A percentile compares a stretch with the other conserved stretches of the same genome.
Evolutionary conservation across 2,888 invertebrate genomes (phyloP).

Genomic region (Gasteruption jaculator): DNA sequence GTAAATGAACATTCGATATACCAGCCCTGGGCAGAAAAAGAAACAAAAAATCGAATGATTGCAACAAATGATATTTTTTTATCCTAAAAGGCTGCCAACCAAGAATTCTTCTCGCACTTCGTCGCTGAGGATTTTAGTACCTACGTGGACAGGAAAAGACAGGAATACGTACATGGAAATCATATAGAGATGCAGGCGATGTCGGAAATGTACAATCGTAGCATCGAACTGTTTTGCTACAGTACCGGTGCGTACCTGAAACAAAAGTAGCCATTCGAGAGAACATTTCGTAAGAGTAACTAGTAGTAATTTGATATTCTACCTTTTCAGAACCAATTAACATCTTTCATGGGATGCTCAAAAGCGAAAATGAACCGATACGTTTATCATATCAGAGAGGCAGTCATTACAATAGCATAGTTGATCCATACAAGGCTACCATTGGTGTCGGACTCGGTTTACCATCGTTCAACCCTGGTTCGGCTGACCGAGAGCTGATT

Average conservation of each 20-base stretch:
- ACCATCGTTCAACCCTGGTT: constrained; percentile 73
- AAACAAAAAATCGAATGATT: background rate
- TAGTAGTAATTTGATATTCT: too few relatives aligned
- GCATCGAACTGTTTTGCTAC: constrained; percentile 82
- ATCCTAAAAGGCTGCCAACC: constrained; percentile 70
- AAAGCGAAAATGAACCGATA: constrained; percentile 73
- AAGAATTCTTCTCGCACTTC: constrained; percentile 82
- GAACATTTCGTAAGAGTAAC: too few relatives aligned
- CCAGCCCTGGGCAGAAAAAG: too few relatives aligned
- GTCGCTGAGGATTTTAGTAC: constrained; percentile 84
- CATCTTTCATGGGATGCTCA: constrained; percentile 75
- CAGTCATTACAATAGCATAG: constrained; percentile 84
- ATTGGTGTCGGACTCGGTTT: constrained; percentile 82
- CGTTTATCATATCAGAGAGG: constrained; percentile 82
- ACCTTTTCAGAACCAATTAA: constrained; percentile 79
- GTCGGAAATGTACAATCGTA: constrained; percentile 84
- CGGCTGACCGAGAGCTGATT: constrained; percentile 67
- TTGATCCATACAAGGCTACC: constrained; percentile 77
- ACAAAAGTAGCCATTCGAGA: constrained; percentile 39
- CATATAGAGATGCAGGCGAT: constrained; percentile 89
- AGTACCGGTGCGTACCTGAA: constrained; percentile 57
- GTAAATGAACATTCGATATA: too few relatives aligned
- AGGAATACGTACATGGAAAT: constrained; percentile 79
- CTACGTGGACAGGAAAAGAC: constrained; percentile 76
- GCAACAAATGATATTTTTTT: constrained; percentile 8